These are phyloP conservation scores for Prionace glauca DNA, from an alignment of 2,797 vertebrate species.

Conservation along the genomic window DNA sequence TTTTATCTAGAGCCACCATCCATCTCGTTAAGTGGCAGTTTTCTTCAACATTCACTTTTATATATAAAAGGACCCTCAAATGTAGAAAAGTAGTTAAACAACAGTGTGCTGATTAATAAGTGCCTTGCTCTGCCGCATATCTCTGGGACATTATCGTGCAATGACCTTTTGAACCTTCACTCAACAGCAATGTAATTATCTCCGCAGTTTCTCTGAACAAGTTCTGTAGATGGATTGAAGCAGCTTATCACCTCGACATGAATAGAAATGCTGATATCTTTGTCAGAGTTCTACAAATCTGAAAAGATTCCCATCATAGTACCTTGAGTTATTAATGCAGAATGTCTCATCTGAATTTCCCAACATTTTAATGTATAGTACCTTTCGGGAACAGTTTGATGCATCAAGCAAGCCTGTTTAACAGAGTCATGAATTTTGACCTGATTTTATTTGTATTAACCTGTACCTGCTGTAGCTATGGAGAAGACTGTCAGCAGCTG, in stretches of 20 bases:
- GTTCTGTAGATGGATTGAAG: background rate
- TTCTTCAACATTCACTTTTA: background rate
- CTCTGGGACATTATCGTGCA: slow-evolving; percentile 4
- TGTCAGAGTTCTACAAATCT: background rate
- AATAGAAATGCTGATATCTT: slow-evolving; percentile 5
- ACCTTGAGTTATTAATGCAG: background rate
- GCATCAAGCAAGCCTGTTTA: slow-evolving; percentile 2
- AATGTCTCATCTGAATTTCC: background rate
- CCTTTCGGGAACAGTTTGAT: background rate
- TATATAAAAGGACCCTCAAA: background rate
- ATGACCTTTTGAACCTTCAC: slow-evolving; percentile 2
- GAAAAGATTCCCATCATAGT: background rate
- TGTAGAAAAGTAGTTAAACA: slow-evolving; percentile 10
- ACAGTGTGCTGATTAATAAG: background rate
- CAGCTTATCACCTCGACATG: background rate
- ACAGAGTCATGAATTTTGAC: background rate
- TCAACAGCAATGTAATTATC: slow-evolving; percentile 12
- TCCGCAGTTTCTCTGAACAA: background rate
- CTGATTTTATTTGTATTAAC: background rate
- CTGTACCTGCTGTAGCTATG: background rate
- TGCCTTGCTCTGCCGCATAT: background rate
- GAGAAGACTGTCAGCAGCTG: background rate
- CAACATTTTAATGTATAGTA: background rate
- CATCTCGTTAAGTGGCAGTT: background rate
- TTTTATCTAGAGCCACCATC: background rate